Evolutionary conservation across 2,888 invertebrate species (phyloP), one percentile per base, ranked within the genome.

Genomic region (Spodoptera exigua): DNA sequence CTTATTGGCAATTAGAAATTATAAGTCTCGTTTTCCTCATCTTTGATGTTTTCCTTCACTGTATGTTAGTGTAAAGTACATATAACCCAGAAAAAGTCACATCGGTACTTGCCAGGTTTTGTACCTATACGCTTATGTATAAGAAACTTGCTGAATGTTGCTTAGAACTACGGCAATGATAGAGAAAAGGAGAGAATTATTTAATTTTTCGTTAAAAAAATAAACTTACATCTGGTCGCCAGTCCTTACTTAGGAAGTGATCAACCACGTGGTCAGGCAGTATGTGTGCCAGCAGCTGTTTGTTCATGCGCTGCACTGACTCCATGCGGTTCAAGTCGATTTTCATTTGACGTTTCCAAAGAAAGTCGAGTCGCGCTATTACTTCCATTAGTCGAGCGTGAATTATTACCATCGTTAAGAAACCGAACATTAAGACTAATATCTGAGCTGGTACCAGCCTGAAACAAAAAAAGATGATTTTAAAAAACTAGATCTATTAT

Each of bases 341-440:
- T 84, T 98, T 97, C 0, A 99, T 99, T 91, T 99, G 98, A 77
- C 98, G 97, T 89, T 99, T 99, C 99, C 99, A 99, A 40, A 99
- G 95, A 88, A 99, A 99, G 92, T 99, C 99, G 52, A 99, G 95
- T 27, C 99, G 95, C 0, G 99, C 98, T n/a, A 99, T 99, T 13
- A 96, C 95, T 90, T 99, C 99, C 21, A 99, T 97, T 56, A 98
- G 92, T 59, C 98, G 95, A 16, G 98, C 98, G 89, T 98, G 98
- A 89, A 98, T 98, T 27, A 97, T 96, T 16, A 98, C 98, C 95
- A 98, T 96, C 70, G 97, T 95, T 65, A 98, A 95, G 86, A 98
- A 98, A 66, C 98, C 96, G 12, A 95, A 88, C 79, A 98, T 94
- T 57, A 98, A 93, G 66, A 98, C 96, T 74, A 97, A 87, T 97